Percentiles rank a stretch among this genome's conserved stretches.
Evolutionary conservation across 2,113 vertebrate genomes (phyloP).

Genomic region (Suncus etruscus): DNA sequence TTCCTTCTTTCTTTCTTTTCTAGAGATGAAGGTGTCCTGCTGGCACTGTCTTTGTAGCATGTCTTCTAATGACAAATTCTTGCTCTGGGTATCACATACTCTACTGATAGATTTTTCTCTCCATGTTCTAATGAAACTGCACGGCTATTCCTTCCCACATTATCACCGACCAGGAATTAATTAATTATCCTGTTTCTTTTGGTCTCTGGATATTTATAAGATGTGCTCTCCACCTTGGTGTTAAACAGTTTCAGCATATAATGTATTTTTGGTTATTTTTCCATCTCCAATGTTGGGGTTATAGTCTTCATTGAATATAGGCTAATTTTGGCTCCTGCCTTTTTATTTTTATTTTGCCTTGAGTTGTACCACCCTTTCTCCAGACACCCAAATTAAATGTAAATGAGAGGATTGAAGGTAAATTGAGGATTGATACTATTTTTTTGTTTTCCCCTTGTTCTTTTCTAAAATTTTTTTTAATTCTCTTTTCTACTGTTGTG

Average conservation of each 20-base stretch:
- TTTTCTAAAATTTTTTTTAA: background rate
- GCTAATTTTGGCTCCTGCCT: background rate
- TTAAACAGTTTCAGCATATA: slow-evolving; percentile 9
- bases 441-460: too few relatives aligned
- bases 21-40: background rate
- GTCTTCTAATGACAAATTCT: slow-evolving; percentile 11
- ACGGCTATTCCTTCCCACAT: background rate
- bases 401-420: background rate
- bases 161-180: background rate
- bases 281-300: too few relatives aligned
- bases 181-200: background rate
- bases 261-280: background rate
- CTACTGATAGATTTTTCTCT: background rate
- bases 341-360: background rate
- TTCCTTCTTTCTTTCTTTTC: background rate
- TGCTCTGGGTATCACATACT: slow-evolving; percentile 37
- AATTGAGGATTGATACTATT: background rate
- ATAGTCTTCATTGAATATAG: too few relatives aligned
- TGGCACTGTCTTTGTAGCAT: background rate
- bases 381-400: background rate
- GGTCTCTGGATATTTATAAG: background rate
- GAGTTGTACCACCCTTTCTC: background rate
- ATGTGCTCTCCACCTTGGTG: background rate
- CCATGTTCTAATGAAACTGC: background rate
- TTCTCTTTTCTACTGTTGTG: background rate